phyloP scores from a whole-genome alignment of 2,797 vertebrate genomes.

The Pangasius larnaudii region DNA sequence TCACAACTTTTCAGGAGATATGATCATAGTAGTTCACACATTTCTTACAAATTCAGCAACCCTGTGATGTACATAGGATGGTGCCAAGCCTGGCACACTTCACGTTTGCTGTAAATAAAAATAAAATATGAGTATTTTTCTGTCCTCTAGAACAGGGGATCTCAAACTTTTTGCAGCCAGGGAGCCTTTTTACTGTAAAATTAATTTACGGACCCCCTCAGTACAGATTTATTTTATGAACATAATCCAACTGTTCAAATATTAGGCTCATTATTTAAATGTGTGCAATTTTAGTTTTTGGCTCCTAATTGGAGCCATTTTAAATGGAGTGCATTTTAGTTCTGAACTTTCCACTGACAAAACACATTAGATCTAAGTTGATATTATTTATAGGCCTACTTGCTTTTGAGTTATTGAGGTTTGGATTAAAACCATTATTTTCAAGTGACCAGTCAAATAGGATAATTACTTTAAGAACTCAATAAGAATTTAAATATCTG shows the following conservation, averaged over 20 bases:
- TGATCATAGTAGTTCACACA: constrained; percentile 29
- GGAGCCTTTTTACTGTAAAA: neutral
- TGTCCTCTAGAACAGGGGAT: neutral
- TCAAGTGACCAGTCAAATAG: neutral
- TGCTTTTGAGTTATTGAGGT: neutral
- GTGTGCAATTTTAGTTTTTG: neutral
- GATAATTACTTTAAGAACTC: neutral
- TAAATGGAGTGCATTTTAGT: neutral
- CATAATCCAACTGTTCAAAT: constrained; percentile 10
- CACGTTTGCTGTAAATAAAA: constrained; percentile 26
- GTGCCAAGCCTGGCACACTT: constrained; percentile 25
- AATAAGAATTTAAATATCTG: neutral
- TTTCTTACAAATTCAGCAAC: constrained; percentile 24
- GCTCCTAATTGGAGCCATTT: neutral
- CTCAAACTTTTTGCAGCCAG: constrained; percentile 9
- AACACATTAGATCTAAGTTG: neutral
- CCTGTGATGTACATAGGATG: constrained; percentile 15
- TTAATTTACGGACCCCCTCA: neutral
- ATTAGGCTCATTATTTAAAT: neutral
- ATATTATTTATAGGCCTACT: neutral
- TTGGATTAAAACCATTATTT: neutral
- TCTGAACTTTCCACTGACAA: neutral
- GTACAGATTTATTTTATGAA: constrained; percentile 12
- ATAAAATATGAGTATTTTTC: constrained; percentile 27
- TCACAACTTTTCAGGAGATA: constrained; percentile 24